Evolutionary conservation across 2,113 vertebrate genomes (phyloP), one percentile per base, ranked within the genome.

Genomic region (Coturnix japonica): DNA sequence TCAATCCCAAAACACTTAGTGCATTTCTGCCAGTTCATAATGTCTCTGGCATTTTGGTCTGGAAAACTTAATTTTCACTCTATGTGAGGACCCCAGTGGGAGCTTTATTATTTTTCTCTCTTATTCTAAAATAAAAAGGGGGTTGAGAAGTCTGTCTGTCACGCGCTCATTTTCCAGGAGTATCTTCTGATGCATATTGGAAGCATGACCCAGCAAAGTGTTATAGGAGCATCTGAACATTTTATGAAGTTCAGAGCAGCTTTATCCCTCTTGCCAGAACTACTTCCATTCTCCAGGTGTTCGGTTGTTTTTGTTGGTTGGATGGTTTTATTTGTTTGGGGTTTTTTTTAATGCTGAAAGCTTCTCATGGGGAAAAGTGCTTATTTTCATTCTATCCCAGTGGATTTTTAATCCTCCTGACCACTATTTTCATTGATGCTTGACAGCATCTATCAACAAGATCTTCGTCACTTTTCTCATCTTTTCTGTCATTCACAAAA

Each of bases 11-110:
- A 84, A 33, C 63, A 87, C 56, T 22, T 23, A 54, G 21, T 11
- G 22, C 25, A 23, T 91, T 93, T 93, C 70, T 86, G 54, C 60
- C 18, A 90, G 33, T 54, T 49, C 54, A 30, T 75, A 64, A n/a
- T 13, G 11, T 54, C 72, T 81, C 83, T 90, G 83, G 69, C 51
- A 72, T 81, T 88, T 83, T 67, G 30, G 51, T 78, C 77, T 83
- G 89, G 91, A 91, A 94, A 93, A 90, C 31, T 54, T 80, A 70
- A 59, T 93, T 90, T 94, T 93, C 85, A 90, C 49, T 69, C 18
- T 72, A 6, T 67, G 28, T 64, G 65, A 93, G 33, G 56, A 90
- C 65, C 17, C 37, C 72, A 94, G 90, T 70, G 80, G 69, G 73
- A 81, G 28, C 6, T 83, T 88, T 88, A 70, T 77, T 94, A 94